Evolutionary conservation across 2,888 invertebrate genomes (phyloP).

Genomic region (Dastarcus helophoroides): DNA sequence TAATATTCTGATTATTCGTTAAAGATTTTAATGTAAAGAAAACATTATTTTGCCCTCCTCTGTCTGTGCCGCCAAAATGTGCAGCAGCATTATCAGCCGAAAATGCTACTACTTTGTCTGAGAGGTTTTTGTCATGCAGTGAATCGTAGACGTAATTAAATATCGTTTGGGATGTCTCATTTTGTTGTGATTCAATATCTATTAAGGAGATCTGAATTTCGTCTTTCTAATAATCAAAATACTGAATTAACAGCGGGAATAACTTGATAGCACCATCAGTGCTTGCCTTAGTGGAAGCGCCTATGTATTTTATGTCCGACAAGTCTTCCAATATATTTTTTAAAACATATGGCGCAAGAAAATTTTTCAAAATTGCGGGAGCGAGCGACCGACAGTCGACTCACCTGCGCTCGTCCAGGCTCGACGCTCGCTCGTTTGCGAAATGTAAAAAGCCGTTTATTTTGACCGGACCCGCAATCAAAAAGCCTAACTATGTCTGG

Average conservation of each 20-base stretch:
- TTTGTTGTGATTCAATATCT: conserved; percentile 7
- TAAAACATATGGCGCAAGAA: conserved; percentile 6
- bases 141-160: conserved; percentile 6
- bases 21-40: too few relatives aligned
- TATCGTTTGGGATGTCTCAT: conserved; percentile 9
- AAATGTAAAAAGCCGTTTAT: too few relatives aligned
- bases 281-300: too few relatives aligned
- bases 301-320: conserved; percentile 5
- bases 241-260: conserved; percentile 9
- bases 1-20: conserved; percentile 5
- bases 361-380: too few relatives aligned
- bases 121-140: conserved; percentile 3
- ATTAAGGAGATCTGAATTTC: conserved; percentile 6
- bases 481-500: too few relatives aligned
- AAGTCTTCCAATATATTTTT: conserved; percentile 6
- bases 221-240: conserved; percentile 8
- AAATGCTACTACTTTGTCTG: conserved; percentile 5
- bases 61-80: conserved; percentile 5
- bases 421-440: too few relatives aligned
- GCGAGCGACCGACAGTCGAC: too few relatives aligned
- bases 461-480: too few relatives aligned
- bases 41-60: conserved; percentile 5
- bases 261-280: too few relatives aligned
- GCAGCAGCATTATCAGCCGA: conserved; percentile 6
- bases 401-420: too few relatives aligned